These are phyloP conservation scores for Idaea straminata DNA, from an alignment of 2,888 invertebrate species.

Conservation along the genomic window DNA sequence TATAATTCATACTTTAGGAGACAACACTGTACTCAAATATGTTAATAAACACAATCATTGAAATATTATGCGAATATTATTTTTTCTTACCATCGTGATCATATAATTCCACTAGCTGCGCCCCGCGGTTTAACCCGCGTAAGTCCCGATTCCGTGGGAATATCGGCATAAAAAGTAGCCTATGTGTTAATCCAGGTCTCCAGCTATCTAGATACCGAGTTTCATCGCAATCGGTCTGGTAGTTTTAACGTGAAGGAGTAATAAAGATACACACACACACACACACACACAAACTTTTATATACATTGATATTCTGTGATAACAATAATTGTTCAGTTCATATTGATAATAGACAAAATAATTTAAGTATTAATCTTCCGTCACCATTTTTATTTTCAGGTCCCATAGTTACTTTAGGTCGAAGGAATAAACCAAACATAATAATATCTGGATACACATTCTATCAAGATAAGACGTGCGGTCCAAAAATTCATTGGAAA, in stretches of 20 bases:
- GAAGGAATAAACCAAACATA: not conserved
- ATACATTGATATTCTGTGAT: not conserved
- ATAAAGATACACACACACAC: no score
- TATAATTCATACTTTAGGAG: not conserved
- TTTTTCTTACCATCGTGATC: conserved; percentile 7
- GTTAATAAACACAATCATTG: not conserved
- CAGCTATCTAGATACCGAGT: no score
- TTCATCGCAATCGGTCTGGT: no score
- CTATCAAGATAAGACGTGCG: not conserved
- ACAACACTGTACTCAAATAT: not conserved
- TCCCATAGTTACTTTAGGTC: not conserved
- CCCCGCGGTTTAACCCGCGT: no score
- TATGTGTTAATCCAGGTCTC: no score
- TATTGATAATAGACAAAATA: not conserved
- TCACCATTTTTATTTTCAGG: not conserved
- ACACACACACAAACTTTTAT: no score
- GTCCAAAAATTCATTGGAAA: not conserved
- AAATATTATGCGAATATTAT: not conserved
- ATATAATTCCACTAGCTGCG: no score
- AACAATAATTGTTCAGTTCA: not conserved
- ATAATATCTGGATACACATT: not conserved
- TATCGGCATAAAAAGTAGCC: no score
- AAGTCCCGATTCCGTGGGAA: no score
- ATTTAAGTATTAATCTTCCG: no score
- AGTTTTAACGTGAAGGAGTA: no score